Evolutionary conservation across 2,888 invertebrate genomes (phyloP), one percentile per base, ranked within the genome.

Genomic region (Merodon equestris): DNA sequence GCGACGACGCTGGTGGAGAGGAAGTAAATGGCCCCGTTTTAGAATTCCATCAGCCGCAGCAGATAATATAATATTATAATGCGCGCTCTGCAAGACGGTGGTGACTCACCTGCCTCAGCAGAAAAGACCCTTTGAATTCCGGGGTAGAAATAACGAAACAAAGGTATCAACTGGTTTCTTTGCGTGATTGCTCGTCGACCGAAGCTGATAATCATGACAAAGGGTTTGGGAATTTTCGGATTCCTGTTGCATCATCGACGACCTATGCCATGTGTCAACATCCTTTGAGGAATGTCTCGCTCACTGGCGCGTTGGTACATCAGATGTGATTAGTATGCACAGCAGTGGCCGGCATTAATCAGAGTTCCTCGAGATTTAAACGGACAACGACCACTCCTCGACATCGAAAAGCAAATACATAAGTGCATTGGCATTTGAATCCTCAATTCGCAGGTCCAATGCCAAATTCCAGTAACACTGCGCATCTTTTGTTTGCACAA

Each of bases 31-130:
- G 53, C 74, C 73, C 64, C 73, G 58, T 50, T 79, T 73, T 68
- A 27, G 68, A 79, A 73, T 73, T 58, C 54, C 64, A 64, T 40
- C 56, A 75, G 47, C 40, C 54, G 27, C 50, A 58, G 60, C 61
- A 53, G 14, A 63, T 50, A 63, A 58, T 13, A n/a, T 27, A 47
- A 9, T 54, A n/a, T n/a, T n/a, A 34, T 57, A 13, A 48, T 36
- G 54, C 61, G 36, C 58, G 34, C 56, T 34, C 50, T 27, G 27
- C 14, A 34, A 56, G 56, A 58, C 47, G 72, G 34, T 58, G 63
- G 74, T 79, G 79, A 79, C 63, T 79, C 79, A 79, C 79, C 74
- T 74, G 74, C 50, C 64, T 64, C 38, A 14, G 44, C n/a, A n/a
- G n/a, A n/a, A n/a, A n/a, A n/a, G n/a, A n/a, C n/a, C n/a, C n/a